phyloP scores from a whole-genome alignment of 2,113 vertebrate genomes.

The Oenanthe oenanthe region DNA sequence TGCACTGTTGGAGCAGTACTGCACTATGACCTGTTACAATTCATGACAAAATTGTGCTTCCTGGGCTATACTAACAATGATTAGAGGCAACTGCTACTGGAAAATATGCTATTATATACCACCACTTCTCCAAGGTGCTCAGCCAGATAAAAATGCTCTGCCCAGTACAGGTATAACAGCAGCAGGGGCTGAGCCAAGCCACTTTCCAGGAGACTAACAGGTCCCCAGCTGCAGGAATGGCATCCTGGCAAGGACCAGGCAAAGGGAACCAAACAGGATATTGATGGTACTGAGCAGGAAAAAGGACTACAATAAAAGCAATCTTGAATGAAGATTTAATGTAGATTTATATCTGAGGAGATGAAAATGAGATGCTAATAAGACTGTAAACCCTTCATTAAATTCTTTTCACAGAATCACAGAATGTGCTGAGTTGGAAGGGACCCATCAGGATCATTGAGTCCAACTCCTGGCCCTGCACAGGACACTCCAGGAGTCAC shows the following conservation, averaged over 20 bases:
- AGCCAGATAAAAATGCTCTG: neutral
- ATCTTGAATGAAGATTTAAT: neutral
- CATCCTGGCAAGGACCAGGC: neutral
- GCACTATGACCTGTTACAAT: neutral
- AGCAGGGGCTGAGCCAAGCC: neutral
- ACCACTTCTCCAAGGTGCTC: neutral
- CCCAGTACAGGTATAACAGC: neutral
- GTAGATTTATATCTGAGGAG: neutral
- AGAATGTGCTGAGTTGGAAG: neutral
- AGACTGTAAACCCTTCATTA: neutral
- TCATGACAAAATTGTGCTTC: neutral
- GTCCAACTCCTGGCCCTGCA: neutral
- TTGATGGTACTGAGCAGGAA: neutral
- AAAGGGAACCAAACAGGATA: neutral
- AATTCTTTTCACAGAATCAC: neutral
- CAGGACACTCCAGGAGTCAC: neutral
- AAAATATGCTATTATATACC: neutral
- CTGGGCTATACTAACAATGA: neutral
- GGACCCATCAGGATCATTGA: accelerated
- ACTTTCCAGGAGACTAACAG: neutral
- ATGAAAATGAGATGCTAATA: accelerated
- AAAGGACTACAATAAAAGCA: neutral
- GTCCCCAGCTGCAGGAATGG: neutral
- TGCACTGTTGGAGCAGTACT: neutral
- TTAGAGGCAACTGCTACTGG: neutral